These are phyloP conservation scores for Umimayanthus chanpuru DNA, from an alignment of 92 coral and sea anemone species.

Conservation along the genomic window DNA sequence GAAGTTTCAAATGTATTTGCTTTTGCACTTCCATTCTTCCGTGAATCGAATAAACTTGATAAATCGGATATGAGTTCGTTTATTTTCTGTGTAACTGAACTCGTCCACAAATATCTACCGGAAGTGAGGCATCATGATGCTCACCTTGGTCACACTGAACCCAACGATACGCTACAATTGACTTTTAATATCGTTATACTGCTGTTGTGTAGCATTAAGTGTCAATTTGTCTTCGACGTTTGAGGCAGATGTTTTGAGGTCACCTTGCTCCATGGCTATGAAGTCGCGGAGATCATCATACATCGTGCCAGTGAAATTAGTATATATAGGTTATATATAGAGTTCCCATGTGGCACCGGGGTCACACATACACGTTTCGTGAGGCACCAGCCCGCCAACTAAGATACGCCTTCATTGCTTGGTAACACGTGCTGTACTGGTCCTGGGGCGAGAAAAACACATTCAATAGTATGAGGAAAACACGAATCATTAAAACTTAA, in stretches of 20 bases:
- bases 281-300: neutral
- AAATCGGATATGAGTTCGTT: neutral
- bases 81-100: neutral
- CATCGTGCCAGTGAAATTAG: neutral
- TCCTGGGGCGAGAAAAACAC: conserved; percentile 49
- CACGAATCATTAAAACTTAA: neutral
- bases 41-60: no score
- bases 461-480: neutral
- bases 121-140: neutral
- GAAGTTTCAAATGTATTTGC: no score
- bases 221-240: neutral
- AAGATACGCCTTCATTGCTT: conserved; percentile 72
- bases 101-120: neutral
- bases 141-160: neutral
- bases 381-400: conserved; percentile 69
- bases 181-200: neutral
- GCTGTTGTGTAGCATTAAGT: neutral
- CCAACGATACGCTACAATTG: neutral
- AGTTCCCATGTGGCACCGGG: neutral
- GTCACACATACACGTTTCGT: conserved; percentile 26
- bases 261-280: neutral
- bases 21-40: no score
- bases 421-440: conserved; percentile 81
- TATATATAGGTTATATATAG: neutral
- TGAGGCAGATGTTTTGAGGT: no score